Evolutionary conservation across 2,113 vertebrate species (phyloP).

Genomic region (Aphyosemion australe): DNA sequence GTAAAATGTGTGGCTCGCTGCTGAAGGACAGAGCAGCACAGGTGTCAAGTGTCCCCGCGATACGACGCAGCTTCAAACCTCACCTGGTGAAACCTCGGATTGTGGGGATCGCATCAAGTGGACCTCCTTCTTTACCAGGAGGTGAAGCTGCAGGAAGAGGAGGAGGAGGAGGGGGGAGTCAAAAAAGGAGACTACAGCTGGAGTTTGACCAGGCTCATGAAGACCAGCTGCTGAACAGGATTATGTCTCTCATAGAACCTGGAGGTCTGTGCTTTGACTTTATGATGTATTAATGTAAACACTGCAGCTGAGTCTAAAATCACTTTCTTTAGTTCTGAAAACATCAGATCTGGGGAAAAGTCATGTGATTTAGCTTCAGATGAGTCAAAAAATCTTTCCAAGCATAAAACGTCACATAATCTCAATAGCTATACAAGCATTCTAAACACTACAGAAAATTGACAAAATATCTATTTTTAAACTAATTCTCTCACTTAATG

Average conservation of each 20-base stretch:
- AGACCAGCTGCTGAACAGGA: conserved; percentile 86
- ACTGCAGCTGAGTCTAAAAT: neutral
- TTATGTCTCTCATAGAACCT: conserved; percentile 89
- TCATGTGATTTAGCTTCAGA: neutral
- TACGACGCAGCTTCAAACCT: conserved; percentile 55
- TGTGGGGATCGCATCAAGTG: conserved; percentile 10
- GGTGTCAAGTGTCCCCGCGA: conserved; percentile 20
- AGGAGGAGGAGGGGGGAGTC: conserved; percentile 47
- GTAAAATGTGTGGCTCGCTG: conserved; percentile 82
- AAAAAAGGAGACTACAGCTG: conserved; percentile 84
- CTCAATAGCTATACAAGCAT: neutral
- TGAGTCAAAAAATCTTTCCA: neutral
- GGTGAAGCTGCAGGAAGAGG: conserved; percentile 48
- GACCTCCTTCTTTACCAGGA: conserved; percentile 25
- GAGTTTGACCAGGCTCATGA: conserved; percentile 87
- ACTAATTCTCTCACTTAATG: no score
- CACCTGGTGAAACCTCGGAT: conserved; percentile 55
- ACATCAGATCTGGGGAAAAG: neutral
- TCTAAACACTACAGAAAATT: neutral
- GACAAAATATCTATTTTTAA: neutral
- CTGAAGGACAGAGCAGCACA: conserved; percentile 67
- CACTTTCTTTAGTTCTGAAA: neutral
- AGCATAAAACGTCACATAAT: neutral
- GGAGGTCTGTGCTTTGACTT: conserved; percentile 60
- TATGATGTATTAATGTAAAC: neutral